phyloP scores from a whole-genome alignment of 1,140 invertebrate genomes.

The Campoletis sonorensis region DNA sequence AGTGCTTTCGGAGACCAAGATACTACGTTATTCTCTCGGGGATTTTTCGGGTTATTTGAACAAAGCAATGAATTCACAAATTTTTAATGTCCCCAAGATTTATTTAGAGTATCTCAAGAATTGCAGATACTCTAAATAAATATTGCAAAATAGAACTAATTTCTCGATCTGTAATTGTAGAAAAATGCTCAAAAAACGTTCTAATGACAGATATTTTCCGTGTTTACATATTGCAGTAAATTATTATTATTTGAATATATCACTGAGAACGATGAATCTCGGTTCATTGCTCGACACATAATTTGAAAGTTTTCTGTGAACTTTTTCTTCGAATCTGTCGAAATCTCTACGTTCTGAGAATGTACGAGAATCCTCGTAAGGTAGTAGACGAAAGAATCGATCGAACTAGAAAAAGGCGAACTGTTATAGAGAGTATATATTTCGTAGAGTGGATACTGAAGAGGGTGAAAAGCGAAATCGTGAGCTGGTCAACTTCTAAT shows the following conservation, averaged over 20 bases:
- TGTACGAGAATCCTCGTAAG: conserved; percentile 34
- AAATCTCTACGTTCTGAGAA: conserved; percentile 12
- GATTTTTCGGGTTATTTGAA: background rate
- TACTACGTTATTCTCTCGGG: background rate
- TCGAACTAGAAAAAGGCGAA: background rate
- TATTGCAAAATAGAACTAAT: no score
- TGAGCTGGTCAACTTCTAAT: conserved; percentile 49
- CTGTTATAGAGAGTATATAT: background rate
- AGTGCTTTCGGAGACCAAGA: background rate
- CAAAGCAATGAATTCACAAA: background rate
- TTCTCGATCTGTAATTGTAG: no score
- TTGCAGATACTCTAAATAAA: no score
- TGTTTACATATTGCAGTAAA: background rate
- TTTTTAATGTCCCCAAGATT: no score
- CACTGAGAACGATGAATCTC: no score
- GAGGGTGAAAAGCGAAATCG: conserved; percentile 22
- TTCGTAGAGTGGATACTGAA: conserved; percentile 1
- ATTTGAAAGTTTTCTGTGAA: no score
- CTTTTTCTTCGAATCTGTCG: background rate
- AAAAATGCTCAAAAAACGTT: no score
- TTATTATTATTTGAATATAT: no score
- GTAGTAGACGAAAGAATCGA: conserved; percentile 19
- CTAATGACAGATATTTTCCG: no score
- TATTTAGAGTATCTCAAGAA: no score
- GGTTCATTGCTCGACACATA: no score